These are phyloP conservation scores for Malacoctenus gilli DNA, from an alignment of 2,797 vertebrate species.

Conservation along the genomic window DNA sequence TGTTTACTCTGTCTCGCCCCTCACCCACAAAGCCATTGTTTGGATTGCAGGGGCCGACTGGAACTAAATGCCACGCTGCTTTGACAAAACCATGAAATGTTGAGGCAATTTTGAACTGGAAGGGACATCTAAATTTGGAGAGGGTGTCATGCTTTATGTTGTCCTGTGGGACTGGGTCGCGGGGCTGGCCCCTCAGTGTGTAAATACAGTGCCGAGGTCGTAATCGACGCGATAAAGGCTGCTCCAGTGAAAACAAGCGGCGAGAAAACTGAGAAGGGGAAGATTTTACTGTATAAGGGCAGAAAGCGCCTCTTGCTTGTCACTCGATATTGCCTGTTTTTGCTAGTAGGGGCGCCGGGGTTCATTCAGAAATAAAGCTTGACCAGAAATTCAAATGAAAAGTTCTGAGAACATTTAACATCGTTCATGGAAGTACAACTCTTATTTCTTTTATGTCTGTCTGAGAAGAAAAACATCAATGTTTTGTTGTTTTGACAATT, in stretches of 20 bases:
- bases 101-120: constrained; percentile 29
- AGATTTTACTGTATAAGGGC: constrained; percentile 15
- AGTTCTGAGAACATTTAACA: background rate
- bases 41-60: constrained; percentile 15
- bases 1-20: constrained; percentile 57
- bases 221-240: constrained; percentile 43
- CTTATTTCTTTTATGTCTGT: constrained; percentile 9
- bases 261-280: constrained; percentile 1
- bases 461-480: background rate
- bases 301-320: constrained; percentile 18
- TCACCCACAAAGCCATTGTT: constrained; percentile 43
- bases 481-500: constrained; percentile 16
- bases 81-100: constrained; percentile 16
- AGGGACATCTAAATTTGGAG: constrained; percentile 54
- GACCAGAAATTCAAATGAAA: too few relatives aligned
- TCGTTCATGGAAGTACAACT: too few relatives aligned
- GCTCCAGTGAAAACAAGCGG: constrained; percentile 45
- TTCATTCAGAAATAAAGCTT: too few relatives aligned
- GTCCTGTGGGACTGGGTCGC: constrained; percentile 28
- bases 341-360: too few relatives aligned
- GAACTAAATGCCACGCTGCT: constrained; percentile 28
- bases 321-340: too few relatives aligned
- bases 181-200: constrained; percentile 18
- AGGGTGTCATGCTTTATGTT: constrained; percentile 21
- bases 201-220: constrained; percentile 57